A percentile compares a stretch with the other conserved stretches of the same genome.
These are phyloP conservation scores for Proteles cristata DNA, from an alignment of 2,113 vertebrate species.

Conservation along the genomic window DNA sequence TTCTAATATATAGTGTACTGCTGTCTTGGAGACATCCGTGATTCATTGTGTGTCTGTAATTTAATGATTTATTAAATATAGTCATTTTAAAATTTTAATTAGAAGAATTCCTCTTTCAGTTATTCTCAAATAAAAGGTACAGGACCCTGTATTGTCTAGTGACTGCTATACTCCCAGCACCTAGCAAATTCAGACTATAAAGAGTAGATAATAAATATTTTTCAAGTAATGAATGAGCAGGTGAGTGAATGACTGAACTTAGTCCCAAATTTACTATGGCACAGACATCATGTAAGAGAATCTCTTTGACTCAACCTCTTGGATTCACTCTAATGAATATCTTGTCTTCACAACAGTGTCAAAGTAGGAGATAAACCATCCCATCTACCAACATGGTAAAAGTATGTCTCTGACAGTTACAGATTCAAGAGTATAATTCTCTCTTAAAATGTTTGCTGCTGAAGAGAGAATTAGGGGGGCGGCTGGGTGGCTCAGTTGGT, in stretches of 20 bases:
- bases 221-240: background rate
- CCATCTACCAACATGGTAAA: background rate
- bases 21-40: background rate
- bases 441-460: background rate
- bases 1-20: background rate
- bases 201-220: background rate
- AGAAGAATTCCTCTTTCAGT: background rate
- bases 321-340: background rate
- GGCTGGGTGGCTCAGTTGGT: no score
- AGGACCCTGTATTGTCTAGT: background rate
- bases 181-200: background rate
- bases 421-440: background rate
- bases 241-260: background rate
- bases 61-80: background rate
- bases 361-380: background rate
- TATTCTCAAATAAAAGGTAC: background rate
- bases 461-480: background rate
- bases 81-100: background rate
- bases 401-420: background rate
- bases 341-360: background rate
- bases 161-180: background rate
- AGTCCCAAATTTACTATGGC: background rate
- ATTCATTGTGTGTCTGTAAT: background rate
- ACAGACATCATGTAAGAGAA: background rate
- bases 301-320: background rate